Base-by-base conservation (phyloP, 2,888 invertebrate species). In the Chrysodeixis includens region DNA sequence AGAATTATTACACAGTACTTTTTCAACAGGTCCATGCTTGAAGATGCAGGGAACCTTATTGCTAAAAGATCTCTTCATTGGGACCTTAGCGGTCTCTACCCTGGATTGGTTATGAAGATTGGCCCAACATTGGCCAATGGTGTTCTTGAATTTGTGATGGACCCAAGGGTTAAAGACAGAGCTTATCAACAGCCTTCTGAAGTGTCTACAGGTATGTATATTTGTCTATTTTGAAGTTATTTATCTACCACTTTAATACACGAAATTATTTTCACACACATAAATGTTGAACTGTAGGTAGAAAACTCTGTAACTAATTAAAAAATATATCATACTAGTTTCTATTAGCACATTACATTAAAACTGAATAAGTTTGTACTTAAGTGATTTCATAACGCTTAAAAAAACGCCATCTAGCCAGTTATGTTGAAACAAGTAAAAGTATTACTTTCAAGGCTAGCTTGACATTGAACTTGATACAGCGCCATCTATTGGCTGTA, bases 111-210 rank as follows among this genome's bases (percentile, higher is more conserved):
- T 64, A 96, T 98, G 95, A 96, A 96, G 71, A 96, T 98, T 56
- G 97, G 97, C 1, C 98, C 98, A 46, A 97, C 97, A 46, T 91
- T 96, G 1, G 96, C 97, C 0, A 97, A 96, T 73, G 97, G 98
- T 55, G 91, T 97, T 32, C 92, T 98, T 40, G 97, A 98, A 83
- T 98, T 98, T 82, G 96, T 96, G 0, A 91, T 98, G 86, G 97
- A 97, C 81, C 95, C 96, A 0, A 93, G 95, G 68, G 84, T 93
- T 20, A 96, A 96, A 56, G 93, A 96, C 76, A 88, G 96, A 72
- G 85, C 96, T 65, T 95, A 95, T 71, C 90, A 96, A 75, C 93
- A 93, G 35, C 88, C 92, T 58, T 95, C 96, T 60, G 96, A 97
- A 89, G 84, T 96, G 14, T 95, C 96, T 63, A 96, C 97, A 85